A percentile compares a stretch with the other conserved stretches of the same genome.
phyloP scores from a whole-genome alignment of 1,140 invertebrate species.

The Pogonomyrmex barbatus region DNA sequence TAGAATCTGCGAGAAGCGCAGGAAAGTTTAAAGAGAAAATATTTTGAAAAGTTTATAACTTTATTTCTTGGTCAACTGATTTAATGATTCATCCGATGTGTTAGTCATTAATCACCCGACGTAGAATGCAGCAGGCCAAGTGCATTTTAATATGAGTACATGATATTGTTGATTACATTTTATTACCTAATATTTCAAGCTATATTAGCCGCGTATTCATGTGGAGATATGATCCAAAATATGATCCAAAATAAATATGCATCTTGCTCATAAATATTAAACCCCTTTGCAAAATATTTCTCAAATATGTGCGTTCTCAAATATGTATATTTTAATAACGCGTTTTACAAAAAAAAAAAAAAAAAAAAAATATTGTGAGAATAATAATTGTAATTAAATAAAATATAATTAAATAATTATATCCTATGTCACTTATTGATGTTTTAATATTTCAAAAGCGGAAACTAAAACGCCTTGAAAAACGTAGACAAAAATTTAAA shows the following conservation, averaged over 20 bases:
- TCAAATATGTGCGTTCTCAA: background rate
- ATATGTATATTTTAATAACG: background rate
- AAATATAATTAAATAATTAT: too few species aligned
- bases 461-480: background rate
- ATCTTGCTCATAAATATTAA: constrained; percentile 20
- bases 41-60: background rate
- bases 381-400: constrained; percentile 18
- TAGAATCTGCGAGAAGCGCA: background rate
- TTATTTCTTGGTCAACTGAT: background rate
- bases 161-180: constrained; percentile 17
- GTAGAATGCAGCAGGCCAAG: background rate
- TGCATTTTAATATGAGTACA: background rate
- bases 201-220: constrained; percentile 11
- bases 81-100: constrained; percentile 16
- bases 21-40: constrained; percentile 13
- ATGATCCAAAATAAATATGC: constrained; percentile 8
- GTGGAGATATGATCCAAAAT: constrained; percentile 34
- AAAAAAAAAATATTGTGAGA: background rate
- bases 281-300: background rate
- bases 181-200: constrained; percentile 31
- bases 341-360: background rate
- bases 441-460: background rate
- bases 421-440: background rate
- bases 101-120: constrained; percentile 34
- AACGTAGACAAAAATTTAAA: constrained; percentile 32